Evolutionary conservation across 92 coral and sea anemone genomes (phyloP).

Genomic region (Siderastrea siderea): DNA sequence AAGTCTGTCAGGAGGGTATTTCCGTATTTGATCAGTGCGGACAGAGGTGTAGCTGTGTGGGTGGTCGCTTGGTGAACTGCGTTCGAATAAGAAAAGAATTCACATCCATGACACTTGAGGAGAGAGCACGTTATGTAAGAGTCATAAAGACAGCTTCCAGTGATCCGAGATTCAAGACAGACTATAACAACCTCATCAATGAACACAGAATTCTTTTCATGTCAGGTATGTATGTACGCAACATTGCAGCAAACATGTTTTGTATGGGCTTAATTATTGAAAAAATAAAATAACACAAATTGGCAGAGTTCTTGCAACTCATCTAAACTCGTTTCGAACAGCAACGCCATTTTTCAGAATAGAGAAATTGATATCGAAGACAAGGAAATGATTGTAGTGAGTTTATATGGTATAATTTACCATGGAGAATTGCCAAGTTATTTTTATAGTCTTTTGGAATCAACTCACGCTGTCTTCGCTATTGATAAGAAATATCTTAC

Average conservation of each 20-base stretch:
- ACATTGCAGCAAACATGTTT: not conserved
- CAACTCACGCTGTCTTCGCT: no score
- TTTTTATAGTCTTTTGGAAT: no score
- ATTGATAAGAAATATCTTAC: no score
- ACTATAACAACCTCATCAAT: slow-evolving; percentile 68
- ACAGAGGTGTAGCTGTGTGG: slow-evolving; percentile 79
- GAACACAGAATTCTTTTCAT: slow-evolving; percentile 61
- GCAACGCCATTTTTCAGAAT: no score
- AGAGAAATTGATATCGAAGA: no score
- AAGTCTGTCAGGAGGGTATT: slow-evolving; percentile 34
- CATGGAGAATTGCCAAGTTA: no score
- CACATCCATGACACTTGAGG: slow-evolving; percentile 64
- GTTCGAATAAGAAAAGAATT: slow-evolving; percentile 78
- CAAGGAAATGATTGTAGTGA: no score
- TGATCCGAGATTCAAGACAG: slow-evolving; percentile 49
- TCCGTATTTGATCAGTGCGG: slow-evolving; percentile 74
- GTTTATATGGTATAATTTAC: no score
- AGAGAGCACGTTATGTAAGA: slow-evolving; percentile 58
- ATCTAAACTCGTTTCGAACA: no score
- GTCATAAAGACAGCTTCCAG: slow-evolving; percentile 73
- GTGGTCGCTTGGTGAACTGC: slow-evolving; percentile 69
- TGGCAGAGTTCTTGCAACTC: not conserved
- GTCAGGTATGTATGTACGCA: not conserved
- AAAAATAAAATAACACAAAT: not conserved
- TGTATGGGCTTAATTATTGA: not conserved